Conservation (phyloP, 2,113 vertebrate genomes). For the Atherinomorus stipes region DNA sequence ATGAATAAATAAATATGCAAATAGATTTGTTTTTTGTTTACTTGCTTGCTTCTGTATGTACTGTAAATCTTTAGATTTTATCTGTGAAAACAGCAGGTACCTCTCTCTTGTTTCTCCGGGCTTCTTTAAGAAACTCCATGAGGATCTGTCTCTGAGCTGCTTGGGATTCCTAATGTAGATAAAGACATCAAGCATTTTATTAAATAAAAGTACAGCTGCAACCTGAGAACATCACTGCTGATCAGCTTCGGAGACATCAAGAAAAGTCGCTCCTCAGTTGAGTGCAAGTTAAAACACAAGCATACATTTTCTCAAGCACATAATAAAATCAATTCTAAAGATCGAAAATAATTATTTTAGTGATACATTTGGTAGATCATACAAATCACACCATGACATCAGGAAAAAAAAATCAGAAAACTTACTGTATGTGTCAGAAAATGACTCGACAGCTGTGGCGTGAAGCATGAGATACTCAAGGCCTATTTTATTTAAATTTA, state of each 20-base stretch:
- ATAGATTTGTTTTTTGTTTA: not conserved
- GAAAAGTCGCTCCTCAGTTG: no score
- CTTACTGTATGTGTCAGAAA: slow-evolving; percentile 5
- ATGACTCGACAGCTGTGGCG: slow-evolving; percentile 13
- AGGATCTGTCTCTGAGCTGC: slow-evolving; percentile 97
- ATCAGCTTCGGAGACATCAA: no score
- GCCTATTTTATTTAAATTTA: not conserved
- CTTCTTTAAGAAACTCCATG: slow-evolving; percentile 99
- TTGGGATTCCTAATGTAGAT: slow-evolving; percentile 92
- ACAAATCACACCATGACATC: slow-evolving; percentile 2
- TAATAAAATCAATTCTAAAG: not conserved
- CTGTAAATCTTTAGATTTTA: not conserved
- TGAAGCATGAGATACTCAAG: not conserved
- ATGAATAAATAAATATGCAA: slow-evolving; percentile 7
- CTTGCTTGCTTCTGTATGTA: not conserved
- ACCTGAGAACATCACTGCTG: not conserved
- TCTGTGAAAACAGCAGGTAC: slow-evolving; percentile 67
- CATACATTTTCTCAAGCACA: no score
- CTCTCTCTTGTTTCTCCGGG: slow-evolving; percentile 98
- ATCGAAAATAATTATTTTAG: not conserved
- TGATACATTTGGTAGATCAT: not conserved
- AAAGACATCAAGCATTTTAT: slow-evolving; percentile 20
- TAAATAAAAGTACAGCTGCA: slow-evolving; percentile 6
- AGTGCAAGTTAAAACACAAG: no score
- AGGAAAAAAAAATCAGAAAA: slow-evolving; percentile 1